phyloP scores from a whole-genome alignment of 23 tunicate genomes.

The Trididemnum nubilum region DNA sequence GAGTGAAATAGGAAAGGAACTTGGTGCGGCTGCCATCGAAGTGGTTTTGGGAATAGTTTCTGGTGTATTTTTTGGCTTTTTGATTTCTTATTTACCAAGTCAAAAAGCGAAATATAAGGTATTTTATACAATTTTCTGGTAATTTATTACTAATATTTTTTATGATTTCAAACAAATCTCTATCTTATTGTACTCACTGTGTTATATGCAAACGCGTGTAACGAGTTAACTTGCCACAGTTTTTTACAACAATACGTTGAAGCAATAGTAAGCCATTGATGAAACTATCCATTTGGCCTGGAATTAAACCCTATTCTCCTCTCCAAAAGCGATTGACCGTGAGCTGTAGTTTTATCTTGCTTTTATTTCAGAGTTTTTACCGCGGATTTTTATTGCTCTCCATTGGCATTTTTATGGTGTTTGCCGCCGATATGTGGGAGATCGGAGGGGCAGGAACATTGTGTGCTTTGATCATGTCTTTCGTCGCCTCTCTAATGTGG shows the following conservation, averaged over 20 bases:
- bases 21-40: conserved; percentile 57
- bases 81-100: conserved; percentile 53
- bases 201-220: too few relatives aligned
- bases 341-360: background rate
- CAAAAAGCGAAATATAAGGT: conserved; percentile 74
- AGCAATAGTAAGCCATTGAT: background rate
- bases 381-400: conserved; percentile 64
- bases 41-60: conserved; percentile 54
- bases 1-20: conserved; percentile 45
- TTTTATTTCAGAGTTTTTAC: conserved; percentile 41
- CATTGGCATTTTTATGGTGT: conserved; percentile 59
- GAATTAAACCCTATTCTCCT: too few relatives aligned
- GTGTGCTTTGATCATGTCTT: conserved; percentile 74
- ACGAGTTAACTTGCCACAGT: background rate
- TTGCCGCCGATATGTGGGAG: conserved; percentile 67
- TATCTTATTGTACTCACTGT: too few relatives aligned
- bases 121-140: background rate
- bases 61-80: conserved; percentile 62
- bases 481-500: conserved; percentile 66
- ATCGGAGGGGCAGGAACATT: conserved; percentile 72
- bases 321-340: too few relatives aligned
- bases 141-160: background rate
- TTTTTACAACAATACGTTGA: background rate
- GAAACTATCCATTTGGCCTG: too few relatives aligned
- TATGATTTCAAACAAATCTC: too few relatives aligned